Percentiles rank a stretch among this genome's conserved stretches.
Conservation (phyloP, 2,888 invertebrate genomes). For the Eueremaeus valkanovi region DNA sequence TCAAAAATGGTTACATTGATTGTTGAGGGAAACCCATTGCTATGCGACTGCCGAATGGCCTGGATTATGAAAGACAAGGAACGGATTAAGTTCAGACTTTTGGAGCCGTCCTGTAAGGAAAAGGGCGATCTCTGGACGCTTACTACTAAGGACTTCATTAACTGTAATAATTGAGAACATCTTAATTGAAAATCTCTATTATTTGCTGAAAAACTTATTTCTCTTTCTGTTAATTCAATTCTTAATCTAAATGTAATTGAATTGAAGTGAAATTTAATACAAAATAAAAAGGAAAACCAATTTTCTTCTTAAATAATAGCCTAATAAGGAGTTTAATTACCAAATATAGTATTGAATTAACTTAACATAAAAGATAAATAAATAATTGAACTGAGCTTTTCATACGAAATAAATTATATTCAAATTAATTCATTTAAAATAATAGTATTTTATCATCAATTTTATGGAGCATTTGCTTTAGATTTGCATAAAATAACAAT, state of each 20-base stretch:
- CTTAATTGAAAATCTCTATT: no score
- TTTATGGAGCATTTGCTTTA: background rate
- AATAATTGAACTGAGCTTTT: background rate
- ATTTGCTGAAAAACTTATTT: no score
- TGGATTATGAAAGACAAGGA: background rate
- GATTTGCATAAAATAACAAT: no score
- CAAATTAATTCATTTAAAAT: background rate
- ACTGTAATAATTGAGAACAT: slow-evolving; percentile 3
- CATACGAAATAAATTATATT: background rate
- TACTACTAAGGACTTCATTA: background rate
- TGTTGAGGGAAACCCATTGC: background rate
- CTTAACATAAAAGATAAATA: background rate
- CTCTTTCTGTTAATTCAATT: no score
- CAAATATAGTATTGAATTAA: background rate
- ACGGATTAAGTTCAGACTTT: background rate
- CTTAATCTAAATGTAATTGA: no score
- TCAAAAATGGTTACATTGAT: background rate
- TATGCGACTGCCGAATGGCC: background rate
- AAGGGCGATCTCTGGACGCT: background rate
- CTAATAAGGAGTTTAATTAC: background rate
- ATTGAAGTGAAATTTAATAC: background rate
- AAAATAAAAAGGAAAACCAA: background rate
- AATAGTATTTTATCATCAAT: background rate
- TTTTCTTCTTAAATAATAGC: background rate
- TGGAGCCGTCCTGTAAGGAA: background rate